phyloP scores from a whole-genome alignment of 64 coral and sea anemone species.

The Stichodactyla helianthus region DNA sequence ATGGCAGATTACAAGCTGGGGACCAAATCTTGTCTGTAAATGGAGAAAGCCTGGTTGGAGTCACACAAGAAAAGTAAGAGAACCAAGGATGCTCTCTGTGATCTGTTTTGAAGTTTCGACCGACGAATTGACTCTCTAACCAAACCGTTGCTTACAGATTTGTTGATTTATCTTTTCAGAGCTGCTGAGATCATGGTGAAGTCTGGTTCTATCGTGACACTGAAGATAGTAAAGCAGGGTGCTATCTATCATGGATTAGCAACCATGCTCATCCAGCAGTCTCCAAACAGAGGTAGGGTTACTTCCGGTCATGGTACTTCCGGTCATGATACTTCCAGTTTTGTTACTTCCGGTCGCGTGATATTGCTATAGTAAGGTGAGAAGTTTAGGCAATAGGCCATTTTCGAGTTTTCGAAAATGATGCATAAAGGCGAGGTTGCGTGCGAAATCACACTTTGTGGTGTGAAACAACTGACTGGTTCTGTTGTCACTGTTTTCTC shows the following conservation, averaged over 20 bases:
- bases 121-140: no score
- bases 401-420: no score
- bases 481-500: no score
- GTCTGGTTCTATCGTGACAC: slow-evolving; percentile 53
- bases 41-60: slow-evolving; percentile 84
- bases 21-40: slow-evolving; percentile 89
- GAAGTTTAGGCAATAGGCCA: no score
- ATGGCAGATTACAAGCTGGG: slow-evolving; percentile 87
- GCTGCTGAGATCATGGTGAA: slow-evolving; percentile 78
- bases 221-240: slow-evolving; percentile 71
- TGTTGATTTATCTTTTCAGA: slow-evolving; percentile 16
- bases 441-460: no score
- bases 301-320: background rate
- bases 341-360: no score
- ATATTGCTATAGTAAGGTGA: no score
- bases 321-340: background rate
- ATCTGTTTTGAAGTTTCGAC: background rate
- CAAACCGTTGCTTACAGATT: no score
- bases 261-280: slow-evolving; percentile 54
- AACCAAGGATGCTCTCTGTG: background rate
- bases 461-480: no score
- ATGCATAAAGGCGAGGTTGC: no score
- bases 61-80: slow-evolving; percentile 85
- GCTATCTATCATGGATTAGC: slow-evolving; percentile 84
- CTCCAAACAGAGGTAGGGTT: slow-evolving; percentile 52